Evolutionary conservation across 2,113 vertebrate genomes (phyloP).

Genomic region (Hippocampus abdominalis): DNA sequence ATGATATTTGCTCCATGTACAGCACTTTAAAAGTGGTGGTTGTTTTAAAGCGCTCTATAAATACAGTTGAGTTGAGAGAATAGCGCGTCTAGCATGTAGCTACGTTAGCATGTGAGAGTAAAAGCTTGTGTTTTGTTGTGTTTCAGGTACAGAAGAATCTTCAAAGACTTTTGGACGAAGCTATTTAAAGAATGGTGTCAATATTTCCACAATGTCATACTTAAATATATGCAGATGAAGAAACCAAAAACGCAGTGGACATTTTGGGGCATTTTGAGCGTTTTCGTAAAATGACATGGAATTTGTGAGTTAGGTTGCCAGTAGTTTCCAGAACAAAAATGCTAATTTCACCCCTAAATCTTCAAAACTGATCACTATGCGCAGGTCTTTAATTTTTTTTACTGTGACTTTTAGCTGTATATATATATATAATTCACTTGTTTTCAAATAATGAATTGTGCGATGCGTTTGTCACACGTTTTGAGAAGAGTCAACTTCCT

Average conservation of each 20-base stretch:
- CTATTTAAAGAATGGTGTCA: constrained; percentile 31
- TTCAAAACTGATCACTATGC: not conserved
- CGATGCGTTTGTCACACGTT: not conserved
- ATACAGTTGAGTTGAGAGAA: no score
- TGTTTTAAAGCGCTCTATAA: no score
- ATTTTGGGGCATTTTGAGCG: no score
- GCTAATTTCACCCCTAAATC: not conserved
- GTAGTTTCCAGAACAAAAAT: not conserved
- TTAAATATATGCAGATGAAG: not conserved
- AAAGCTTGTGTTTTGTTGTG: not conserved
- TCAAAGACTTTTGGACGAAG: constrained; percentile 82
- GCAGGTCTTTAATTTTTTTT: not conserved
- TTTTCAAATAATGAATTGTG: not conserved
- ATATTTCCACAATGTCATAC: not conserved
- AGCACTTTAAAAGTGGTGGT: no score
- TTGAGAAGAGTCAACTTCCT: not conserved
- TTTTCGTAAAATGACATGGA: not conserved
- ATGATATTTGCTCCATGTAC: no score
- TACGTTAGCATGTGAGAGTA: not conserved
- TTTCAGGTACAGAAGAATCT: constrained; percentile 88
- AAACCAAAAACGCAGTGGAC: no score
- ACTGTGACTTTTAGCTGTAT: not conserved
- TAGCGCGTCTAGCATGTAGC: not conserved
- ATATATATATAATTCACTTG: not conserved
- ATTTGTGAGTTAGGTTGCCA: not conserved